Percentiles rank a stretch among this genome's conserved stretches.
phyloP scores from a whole-genome alignment of 2,888 invertebrate species.

The Augiades crinisus region DNA sequence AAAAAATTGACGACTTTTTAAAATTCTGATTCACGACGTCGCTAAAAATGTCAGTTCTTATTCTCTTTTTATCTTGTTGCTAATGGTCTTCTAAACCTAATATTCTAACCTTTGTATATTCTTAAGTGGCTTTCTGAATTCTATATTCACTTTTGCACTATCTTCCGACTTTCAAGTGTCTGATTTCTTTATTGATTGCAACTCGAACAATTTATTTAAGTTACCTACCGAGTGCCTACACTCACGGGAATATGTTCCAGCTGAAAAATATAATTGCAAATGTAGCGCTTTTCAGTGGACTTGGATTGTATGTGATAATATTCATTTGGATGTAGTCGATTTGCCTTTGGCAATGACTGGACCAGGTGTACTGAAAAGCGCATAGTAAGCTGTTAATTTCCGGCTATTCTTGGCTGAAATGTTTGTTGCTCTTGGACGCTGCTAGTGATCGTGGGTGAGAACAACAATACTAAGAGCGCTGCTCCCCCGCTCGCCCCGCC shows the following conservation, averaged over 20 bases:
- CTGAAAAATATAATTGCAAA: background rate
- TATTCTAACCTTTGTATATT: background rate
- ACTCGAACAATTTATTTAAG: background rate
- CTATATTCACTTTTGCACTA: constrained; percentile 7
- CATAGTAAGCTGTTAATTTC: constrained; percentile 2
- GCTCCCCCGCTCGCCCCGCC: constrained; percentile 72
- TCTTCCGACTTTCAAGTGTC: constrained; percentile 24
- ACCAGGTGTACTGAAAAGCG: constrained; percentile 20
- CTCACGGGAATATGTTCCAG: background rate
- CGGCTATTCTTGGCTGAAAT: constrained; percentile 34
- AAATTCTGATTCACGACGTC: no score
- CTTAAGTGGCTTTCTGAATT: background rate
- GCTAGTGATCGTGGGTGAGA: constrained; percentile 58
- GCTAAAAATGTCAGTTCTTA: no score
- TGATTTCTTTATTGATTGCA: background rate
- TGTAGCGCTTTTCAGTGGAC: constrained; percentile 21
- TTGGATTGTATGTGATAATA: background rate
- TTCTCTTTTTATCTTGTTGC: no score
- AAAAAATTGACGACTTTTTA: no score
- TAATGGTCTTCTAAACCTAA: constrained; percentile 6
- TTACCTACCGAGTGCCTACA: background rate
- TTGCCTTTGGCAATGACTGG: background rate
- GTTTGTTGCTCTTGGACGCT: constrained; percentile 55
- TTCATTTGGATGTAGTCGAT: background rate
- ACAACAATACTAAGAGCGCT: constrained; percentile 62